Evolutionary conservation across 1,140 invertebrate species (phyloP).

Genomic region (Bombus waltoni): DNA sequence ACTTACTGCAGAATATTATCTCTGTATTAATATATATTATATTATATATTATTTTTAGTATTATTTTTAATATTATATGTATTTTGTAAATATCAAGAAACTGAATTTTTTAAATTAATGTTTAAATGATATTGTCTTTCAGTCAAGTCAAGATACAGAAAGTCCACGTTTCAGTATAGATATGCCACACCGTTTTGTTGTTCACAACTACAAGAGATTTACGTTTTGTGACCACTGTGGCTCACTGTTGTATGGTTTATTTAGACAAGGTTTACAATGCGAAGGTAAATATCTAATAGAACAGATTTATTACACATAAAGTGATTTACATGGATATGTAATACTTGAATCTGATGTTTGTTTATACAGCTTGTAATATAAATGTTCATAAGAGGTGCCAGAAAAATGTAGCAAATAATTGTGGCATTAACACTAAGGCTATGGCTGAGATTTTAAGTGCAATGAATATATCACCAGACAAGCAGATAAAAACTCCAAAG

Average conservation of each 20-base stretch:
- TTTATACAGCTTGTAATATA: slow-evolving; percentile 92
- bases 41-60: too few species aligned
- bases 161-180: slow-evolving; percentile 98
- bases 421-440: slow-evolving; percentile 98
- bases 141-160: slow-evolving; percentile 82
- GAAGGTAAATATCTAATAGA: slow-evolving; percentile 87
- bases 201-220: slow-evolving; percentile 98
- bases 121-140: slow-evolving; percentile 28
- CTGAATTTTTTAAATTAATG: neutral
- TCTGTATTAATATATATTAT: too few species aligned
- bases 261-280: slow-evolving; percentile 98
- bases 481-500: slow-evolving; percentile 87
- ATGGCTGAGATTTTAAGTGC: slow-evolving; percentile 96
- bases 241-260: slow-evolving; percentile 96
- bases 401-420: slow-evolving; percentile 99
- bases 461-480: slow-evolving; percentile 96
- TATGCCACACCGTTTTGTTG: slow-evolving; percentile 96
- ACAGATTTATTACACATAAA: slow-evolving; percentile 4
- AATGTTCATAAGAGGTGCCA: slow-evolving; percentile 99
- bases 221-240: slow-evolving; percentile 99
- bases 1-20: neutral
- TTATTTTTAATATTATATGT: neutral
- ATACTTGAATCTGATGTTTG: slow-evolving; percentile 29
- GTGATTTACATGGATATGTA: slow-evolving; percentile 15
- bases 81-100: neutral